Evolutionary conservation across 2,113 vertebrate genomes (phyloP).

Genomic region (Dipodomys ordii): DNA sequence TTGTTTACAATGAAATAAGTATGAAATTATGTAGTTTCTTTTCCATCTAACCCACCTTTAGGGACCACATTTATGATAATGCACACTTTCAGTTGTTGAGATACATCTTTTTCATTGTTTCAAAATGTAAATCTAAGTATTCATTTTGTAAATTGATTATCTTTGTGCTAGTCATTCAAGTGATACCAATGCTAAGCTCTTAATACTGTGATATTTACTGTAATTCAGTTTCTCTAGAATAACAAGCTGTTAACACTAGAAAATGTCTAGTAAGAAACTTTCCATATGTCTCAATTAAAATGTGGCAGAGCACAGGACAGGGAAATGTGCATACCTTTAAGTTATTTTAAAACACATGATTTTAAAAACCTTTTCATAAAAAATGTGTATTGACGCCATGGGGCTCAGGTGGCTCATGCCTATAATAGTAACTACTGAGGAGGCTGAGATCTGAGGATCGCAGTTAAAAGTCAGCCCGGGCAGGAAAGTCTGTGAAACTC

Average conservation of each 20-base stretch:
- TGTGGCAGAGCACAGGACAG: conserved; percentile 71
- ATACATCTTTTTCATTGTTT: conserved; percentile 53
- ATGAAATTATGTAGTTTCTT: conserved; percentile 35
- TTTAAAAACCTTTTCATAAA: neutral
- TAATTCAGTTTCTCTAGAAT: conserved; percentile 79
- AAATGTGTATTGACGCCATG: neutral
- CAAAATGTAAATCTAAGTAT: conserved; percentile 63
- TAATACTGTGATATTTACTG: conserved; percentile 60
- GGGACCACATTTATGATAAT: conserved; percentile 38
- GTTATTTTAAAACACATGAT: conserved; percentile 10
- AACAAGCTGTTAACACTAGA: conserved; percentile 80
- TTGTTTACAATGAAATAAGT: conserved; percentile 37
- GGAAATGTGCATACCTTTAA: conserved; percentile 71
- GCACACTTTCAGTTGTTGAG: conserved; percentile 11
- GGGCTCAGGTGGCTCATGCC: too few species aligned
- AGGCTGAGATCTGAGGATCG: too few species aligned
- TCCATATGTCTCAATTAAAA: conserved; percentile 80
- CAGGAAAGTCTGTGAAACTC: too few species aligned
- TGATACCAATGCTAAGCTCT: conserved; percentile 53
- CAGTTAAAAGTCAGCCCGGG: too few species aligned
- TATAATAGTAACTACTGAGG: too few species aligned
- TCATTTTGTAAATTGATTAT: conserved; percentile 55
- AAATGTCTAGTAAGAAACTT: conserved; percentile 77
- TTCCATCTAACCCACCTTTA: neutral
- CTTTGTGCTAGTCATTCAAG: conserved; percentile 27